These are phyloP conservation scores for Tyria jacobaeae DNA, from an alignment of 2,888 invertebrate genomes.

Conservation along the genomic window DNA sequence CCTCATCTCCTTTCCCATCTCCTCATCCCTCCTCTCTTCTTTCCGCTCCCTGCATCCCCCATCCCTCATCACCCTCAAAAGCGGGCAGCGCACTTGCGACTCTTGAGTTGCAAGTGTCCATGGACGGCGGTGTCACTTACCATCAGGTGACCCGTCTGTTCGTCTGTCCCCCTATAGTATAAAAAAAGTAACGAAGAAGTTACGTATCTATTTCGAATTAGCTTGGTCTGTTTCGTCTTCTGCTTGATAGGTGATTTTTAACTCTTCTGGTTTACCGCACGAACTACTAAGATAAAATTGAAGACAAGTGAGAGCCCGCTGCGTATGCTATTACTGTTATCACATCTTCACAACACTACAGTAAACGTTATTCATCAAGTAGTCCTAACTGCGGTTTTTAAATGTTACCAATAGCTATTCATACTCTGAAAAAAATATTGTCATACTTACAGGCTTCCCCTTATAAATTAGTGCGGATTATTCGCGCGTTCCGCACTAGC, in stretches of 20 bases:
- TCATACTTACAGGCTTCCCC: conserved; percentile 44
- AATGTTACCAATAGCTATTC: conserved; percentile 1
- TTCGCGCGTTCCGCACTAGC: conserved; percentile 66
- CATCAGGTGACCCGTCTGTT: too few species aligned
- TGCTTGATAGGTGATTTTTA: background rate
- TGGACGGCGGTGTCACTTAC: too few species aligned
- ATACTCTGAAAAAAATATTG: conserved; percentile 30
- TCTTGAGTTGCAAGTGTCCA: too few species aligned
- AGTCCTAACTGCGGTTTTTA: background rate
- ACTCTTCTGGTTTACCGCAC: background rate
- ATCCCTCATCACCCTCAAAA: too few species aligned
- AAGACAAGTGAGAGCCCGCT: background rate
- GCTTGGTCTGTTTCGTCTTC: too few species aligned
- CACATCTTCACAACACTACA: background rate
- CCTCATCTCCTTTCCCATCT: too few species aligned
- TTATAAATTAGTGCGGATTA: conserved; percentile 63
- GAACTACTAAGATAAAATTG: background rate
- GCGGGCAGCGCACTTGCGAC: too few species aligned
- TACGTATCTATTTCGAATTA: too few species aligned
- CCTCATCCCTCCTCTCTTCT: too few species aligned
- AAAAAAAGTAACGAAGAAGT: too few species aligned
- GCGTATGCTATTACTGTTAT: background rate
- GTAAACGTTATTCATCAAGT: background rate
- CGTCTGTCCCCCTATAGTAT: too few species aligned
- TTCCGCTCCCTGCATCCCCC: too few species aligned